These are phyloP conservation scores for Bubo scandiacus DNA, from an alignment of 2,113 vertebrate species.

Conservation along the genomic window DNA sequence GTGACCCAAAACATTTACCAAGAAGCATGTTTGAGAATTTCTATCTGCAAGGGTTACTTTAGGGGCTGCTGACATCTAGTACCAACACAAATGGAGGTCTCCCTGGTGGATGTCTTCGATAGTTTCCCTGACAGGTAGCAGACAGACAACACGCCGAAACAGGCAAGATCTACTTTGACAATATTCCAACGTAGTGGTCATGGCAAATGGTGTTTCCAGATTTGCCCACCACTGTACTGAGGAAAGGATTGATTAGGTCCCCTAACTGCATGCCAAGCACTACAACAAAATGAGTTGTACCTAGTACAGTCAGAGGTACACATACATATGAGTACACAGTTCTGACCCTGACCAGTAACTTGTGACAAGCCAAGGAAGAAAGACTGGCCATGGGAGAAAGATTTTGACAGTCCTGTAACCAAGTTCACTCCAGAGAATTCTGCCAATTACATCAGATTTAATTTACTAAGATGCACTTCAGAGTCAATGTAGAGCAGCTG, in stretches of 20 bases:
- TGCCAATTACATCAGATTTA: background rate
- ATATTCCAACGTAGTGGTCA: background rate
- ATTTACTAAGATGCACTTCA: background rate
- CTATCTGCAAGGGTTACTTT: background rate
- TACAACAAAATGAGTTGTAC: rapidly evolving
- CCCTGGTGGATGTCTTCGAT: background rate
- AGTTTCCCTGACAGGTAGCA: background rate
- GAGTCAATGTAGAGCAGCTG: background rate
- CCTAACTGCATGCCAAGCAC: background rate
- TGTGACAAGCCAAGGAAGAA: background rate
- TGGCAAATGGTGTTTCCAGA: rapidly evolving
- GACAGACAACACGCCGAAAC: rapidly evolving
- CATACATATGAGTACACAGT: rapidly evolving
- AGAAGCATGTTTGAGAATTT: background rate
- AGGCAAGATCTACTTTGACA: background rate
- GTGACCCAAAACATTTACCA: background rate
- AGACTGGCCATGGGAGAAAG: background rate
- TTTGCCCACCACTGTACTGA: background rate
- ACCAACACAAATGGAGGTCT: background rate
- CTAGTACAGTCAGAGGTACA: background rate
- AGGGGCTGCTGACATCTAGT: background rate
- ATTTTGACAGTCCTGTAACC: background rate
- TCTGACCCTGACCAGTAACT: background rate
- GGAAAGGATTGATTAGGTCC: background rate
- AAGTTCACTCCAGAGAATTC: background rate